Conservation (phyloP, 92 coral and sea anemone species). For the Phenganax subtilis region DNA sequence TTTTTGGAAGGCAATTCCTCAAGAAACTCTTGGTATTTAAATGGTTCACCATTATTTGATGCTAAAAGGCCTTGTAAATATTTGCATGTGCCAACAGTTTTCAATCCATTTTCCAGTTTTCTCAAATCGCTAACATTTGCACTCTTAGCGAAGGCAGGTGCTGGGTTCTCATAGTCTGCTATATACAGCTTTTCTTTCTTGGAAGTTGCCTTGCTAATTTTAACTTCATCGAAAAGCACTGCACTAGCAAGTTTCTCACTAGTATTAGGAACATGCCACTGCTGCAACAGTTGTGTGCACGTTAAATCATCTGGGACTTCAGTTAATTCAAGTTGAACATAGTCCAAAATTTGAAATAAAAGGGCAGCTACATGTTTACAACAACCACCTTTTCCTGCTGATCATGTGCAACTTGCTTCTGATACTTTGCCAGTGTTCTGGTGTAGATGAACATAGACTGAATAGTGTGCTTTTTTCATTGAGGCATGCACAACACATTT, state of each 20-base stretch:
- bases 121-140: background rate
- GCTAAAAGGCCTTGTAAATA: slow-evolving; percentile 15
- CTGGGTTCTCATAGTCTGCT: slow-evolving; percentile 11
- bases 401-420: slow-evolving; percentile 4
- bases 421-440: slow-evolving; percentile 29
- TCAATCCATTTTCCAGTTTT: slow-evolving; percentile 3
- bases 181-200: slow-evolving; percentile 19
- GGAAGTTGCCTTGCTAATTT: slow-evolving; percentile 24
- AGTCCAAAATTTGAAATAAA: slow-evolving; percentile 35
- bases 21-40: slow-evolving; percentile 5
- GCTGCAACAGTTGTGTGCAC: slow-evolving; percentile 34
- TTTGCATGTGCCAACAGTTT: background rate
- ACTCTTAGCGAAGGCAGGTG: background rate
- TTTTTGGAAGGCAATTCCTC: background rate
- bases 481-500: slow-evolving; percentile 1
- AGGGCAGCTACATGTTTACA: slow-evolving; percentile 26
- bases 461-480: slow-evolving; percentile 1
- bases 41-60: slow-evolving; percentile 31
- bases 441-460: slow-evolving; percentile 10
- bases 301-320: slow-evolving; percentile 41
- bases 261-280: slow-evolving; percentile 33
- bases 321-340: slow-evolving; percentile 33
- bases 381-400: slow-evolving; percentile 25
- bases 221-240: slow-evolving; percentile 34
- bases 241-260: slow-evolving; percentile 19